These are phyloP conservation scores for Smithornis capensis DNA, from an alignment of 2,113 vertebrate species.

Conservation along the genomic window DNA sequence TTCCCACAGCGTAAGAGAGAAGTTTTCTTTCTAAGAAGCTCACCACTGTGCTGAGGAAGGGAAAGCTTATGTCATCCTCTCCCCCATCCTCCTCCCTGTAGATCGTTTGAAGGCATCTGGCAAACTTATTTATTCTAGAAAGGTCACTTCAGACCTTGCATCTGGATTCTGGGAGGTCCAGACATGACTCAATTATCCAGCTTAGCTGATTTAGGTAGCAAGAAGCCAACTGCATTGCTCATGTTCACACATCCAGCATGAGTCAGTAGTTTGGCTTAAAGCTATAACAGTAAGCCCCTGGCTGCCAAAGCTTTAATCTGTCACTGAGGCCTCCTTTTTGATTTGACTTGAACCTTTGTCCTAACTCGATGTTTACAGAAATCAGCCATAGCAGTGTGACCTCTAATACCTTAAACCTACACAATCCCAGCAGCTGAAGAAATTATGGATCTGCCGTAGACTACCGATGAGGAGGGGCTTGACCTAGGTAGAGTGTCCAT, in stretches of 20 bases:
- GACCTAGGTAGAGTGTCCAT: background rate
- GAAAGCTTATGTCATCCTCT: background rate
- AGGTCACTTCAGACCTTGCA: constrained; percentile 27
- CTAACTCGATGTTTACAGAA: background rate
- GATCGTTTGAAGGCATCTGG: background rate
- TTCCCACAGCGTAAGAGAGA: background rate
- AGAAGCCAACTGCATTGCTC: constrained; percentile 47
- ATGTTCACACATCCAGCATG: constrained; percentile 38
- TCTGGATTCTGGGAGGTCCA: constrained; percentile 43
- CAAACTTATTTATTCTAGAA: constrained; percentile 45
- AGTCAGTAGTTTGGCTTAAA: constrained; percentile 51
- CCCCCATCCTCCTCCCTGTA: background rate
- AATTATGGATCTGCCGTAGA: background rate
- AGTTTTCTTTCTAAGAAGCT: constrained; percentile 29
- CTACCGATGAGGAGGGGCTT: background rate
- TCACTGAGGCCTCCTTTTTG: background rate
- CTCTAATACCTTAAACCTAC: background rate
- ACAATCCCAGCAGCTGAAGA: fast-evolving
- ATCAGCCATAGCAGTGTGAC: background rate
- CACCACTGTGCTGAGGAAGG: background rate
- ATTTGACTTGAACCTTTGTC: background rate
- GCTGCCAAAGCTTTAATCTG: background rate
- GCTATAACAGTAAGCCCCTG: background rate
- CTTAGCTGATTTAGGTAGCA: constrained; percentile 22
- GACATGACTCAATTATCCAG: constrained; percentile 30